phyloP scores from a whole-genome alignment of 2,888 invertebrate species.

The Odiellus spinosus region DNA sequence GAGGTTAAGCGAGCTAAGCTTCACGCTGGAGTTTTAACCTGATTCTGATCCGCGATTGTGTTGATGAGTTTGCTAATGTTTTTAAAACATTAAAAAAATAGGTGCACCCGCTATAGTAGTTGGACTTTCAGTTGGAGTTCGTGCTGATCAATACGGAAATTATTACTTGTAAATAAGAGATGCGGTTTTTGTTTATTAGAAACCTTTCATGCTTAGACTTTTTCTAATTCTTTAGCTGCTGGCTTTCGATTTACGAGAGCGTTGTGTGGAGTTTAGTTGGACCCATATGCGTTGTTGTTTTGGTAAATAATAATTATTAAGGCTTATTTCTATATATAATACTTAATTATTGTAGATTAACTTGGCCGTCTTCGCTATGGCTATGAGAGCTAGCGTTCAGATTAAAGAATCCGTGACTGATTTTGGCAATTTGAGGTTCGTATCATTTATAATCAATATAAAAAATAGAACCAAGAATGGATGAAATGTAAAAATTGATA shows the following conservation, averaged over 20 bases:
- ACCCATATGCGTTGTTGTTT: slow-evolving; percentile 62
- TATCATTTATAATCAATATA: background rate
- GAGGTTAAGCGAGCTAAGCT: no score
- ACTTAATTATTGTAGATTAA: slow-evolving; percentile 35
- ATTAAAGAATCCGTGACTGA: slow-evolving; percentile 77
- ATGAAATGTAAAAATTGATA: no score
- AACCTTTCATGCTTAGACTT: slow-evolving; percentile 1
- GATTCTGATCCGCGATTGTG: no score
- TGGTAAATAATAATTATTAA: slow-evolving; percentile 22
- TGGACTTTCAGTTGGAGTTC: slow-evolving; percentile 74
- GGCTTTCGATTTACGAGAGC: slow-evolving; percentile 82
- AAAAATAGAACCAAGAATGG: no score
- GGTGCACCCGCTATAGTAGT: slow-evolving; percentile 66
- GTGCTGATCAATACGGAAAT: slow-evolving; percentile 88
- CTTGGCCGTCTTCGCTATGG: slow-evolving; percentile 61
- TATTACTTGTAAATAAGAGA: slow-evolving; percentile 75
- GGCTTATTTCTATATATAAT: background rate
- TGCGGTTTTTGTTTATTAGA: background rate
- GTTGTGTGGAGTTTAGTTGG: slow-evolving; percentile 92
- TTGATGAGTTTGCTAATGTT: no score
- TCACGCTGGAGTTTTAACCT: no score
- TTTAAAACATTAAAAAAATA: slow-evolving; percentile 17
- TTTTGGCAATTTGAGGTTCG: slow-evolving; percentile 57
- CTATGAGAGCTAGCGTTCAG: slow-evolving; percentile 77
- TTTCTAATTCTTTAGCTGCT: slow-evolving; percentile 50